A percentile compares a stretch with the other conserved stretches of the same genome.
Conservation (phyloP, 92 coral and sea anemone genomes). For the Porites cylindrica region DNA sequence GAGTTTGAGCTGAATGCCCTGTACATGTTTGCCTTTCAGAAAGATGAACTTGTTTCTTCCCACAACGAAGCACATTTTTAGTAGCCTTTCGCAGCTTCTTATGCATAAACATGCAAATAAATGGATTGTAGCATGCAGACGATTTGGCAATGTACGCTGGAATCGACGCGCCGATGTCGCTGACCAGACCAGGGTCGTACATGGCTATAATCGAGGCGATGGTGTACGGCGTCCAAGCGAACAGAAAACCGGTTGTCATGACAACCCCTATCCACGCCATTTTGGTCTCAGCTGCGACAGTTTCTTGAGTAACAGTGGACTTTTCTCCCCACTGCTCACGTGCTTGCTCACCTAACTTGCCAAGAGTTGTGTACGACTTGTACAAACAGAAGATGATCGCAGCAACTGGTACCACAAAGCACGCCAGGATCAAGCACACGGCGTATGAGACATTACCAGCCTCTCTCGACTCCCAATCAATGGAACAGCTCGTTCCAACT, state of each 20-base stretch:
- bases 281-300: slow-evolving; percentile 26
- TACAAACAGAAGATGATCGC: slow-evolving; percentile 9
- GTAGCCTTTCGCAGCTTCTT: slow-evolving; percentile 25
- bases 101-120: slow-evolving; percentile 34
- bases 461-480: slow-evolving; percentile 25
- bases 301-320: slow-evolving; percentile 9
- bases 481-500: slow-evolving; percentile 51
- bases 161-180: slow-evolving; percentile 40
- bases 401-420: slow-evolving; percentile 33
- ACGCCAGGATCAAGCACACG: slow-evolving; percentile 8
- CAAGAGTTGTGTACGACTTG: not conserved
- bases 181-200: slow-evolving; percentile 5
- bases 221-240: slow-evolving; percentile 56
- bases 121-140: slow-evolving; percentile 51
- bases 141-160: slow-evolving; percentile 56
- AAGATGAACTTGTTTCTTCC: not conserved
- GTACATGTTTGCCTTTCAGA: not conserved
- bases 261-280: slow-evolving; percentile 22
- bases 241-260: slow-evolving; percentile 24
- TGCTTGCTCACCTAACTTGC: slow-evolving; percentile 5
- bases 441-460: not conserved
- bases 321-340: slow-evolving; percentile 25
- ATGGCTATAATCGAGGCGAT: slow-evolving; percentile 19
- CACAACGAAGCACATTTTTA: not conserved
- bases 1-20: not conserved